These are phyloP conservation scores for Bhutanitis thaidina DNA, from an alignment of 2,888 invertebrate genomes.

Conservation along the genomic window DNA sequence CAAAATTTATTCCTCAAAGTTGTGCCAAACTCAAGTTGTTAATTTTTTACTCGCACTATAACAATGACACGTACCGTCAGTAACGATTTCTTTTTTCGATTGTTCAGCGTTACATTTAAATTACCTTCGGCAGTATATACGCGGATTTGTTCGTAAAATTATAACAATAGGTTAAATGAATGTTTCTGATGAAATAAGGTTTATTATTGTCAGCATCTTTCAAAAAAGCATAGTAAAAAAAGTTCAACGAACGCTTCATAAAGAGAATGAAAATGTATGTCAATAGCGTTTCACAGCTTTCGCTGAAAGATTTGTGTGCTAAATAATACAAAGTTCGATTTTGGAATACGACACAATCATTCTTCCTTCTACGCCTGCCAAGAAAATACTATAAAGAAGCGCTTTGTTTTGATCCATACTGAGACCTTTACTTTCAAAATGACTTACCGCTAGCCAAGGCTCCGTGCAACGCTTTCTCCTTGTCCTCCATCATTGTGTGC, in stretches of 20 bases:
- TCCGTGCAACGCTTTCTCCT: slow-evolving; percentile 66
- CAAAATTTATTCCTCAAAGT: background rate
- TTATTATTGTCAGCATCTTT: background rate
- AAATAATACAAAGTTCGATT: slow-evolving; percentile 5
- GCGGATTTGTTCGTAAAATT: no score
- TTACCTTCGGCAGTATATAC: no score
- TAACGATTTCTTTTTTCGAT: slow-evolving; percentile 6
- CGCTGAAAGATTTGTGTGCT: slow-evolving; percentile 24
- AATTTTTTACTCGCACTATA: background rate
- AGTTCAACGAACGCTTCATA: slow-evolving; percentile 27
- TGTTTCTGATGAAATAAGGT: background rate
- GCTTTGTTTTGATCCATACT: background rate
- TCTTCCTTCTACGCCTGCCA: slow-evolving; percentile 41
- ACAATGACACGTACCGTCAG: background rate
- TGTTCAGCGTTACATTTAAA: background rate
- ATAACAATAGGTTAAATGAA: no score
- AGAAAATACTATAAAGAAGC: slow-evolving; percentile 9
- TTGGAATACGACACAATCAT: slow-evolving; percentile 38
- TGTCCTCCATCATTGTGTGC: slow-evolving; percentile 76
- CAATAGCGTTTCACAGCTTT: slow-evolving; percentile 34
- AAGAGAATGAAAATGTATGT: slow-evolving; percentile 31
- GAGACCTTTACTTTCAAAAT: slow-evolving; percentile 5
- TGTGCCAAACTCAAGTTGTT: background rate
- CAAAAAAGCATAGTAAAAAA: slow-evolving; percentile 19
- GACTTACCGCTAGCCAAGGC: slow-evolving; percentile 44